Percentiles rank a stretch among this genome's conserved stretches.
Conservation (phyloP, 2,888 invertebrate species). For the Hypercompe scribonia region DNA sequence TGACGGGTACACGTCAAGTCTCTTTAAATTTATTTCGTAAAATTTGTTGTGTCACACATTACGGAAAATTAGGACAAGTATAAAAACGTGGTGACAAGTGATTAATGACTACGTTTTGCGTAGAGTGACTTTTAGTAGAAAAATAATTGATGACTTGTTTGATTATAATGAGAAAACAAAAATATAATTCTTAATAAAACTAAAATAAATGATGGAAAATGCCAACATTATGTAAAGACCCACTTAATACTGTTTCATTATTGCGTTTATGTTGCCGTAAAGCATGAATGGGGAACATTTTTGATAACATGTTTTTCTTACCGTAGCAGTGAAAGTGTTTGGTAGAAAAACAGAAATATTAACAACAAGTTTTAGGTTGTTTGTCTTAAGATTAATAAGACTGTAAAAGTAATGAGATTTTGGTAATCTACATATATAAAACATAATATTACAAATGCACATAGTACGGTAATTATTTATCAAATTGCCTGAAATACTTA, state of each 20-base stretch:
- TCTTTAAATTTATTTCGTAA: background rate
- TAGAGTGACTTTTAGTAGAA: background rate
- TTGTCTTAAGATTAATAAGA: too few relatives aligned
- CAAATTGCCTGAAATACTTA: background rate
- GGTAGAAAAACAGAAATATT: too few relatives aligned
- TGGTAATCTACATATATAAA: background rate
- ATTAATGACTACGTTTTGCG: constrained; percentile 1
- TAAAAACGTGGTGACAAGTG: constrained; percentile 14
- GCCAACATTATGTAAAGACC: background rate
- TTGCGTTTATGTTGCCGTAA: too few relatives aligned
- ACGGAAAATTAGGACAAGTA: constrained; percentile 7
- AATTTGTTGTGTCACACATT: background rate
- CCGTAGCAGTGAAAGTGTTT: background rate
- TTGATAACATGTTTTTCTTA: background rate
- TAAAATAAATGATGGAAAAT: background rate
- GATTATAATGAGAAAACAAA: background rate
- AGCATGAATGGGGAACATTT: background rate
- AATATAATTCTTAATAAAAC: background rate
- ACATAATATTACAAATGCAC: background rate
- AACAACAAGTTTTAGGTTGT: too few relatives aligned
- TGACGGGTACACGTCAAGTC: background rate
- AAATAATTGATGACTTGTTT: constrained; percentile 1
- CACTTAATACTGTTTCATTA: background rate
- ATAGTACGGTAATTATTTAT: background rate
- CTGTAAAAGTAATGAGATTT: background rate